phyloP scores from a whole-genome alignment of 1,140 invertebrate genomes.

The Eubasilissa regina region DNA sequence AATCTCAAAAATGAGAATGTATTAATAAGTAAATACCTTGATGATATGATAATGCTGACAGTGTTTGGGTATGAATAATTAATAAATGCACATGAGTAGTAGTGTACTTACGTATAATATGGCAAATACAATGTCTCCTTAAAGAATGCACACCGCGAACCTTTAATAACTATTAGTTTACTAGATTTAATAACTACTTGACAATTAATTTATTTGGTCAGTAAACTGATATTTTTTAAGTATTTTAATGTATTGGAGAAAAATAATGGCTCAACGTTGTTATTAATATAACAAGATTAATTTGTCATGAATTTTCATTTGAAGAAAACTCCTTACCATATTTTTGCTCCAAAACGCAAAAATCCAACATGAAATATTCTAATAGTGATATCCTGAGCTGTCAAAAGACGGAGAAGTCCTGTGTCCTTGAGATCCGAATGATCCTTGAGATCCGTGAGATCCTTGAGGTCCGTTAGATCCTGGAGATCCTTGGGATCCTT shows the following conservation, averaged over 20 bases:
- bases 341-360: not conserved
- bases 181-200: not conserved
- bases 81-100: too few species aligned
- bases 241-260: not conserved
- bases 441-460: not conserved
- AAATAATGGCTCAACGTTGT: not conserved
- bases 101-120: too few species aligned
- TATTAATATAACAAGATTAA: not conserved
- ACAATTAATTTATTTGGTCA: not conserved
- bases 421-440: not conserved
- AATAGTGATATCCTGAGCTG: slow-evolving; percentile 34
- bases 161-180: too few species aligned
- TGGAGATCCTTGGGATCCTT: not conserved
- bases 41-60: too few species aligned
- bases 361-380: not conserved
- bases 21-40: too few species aligned
- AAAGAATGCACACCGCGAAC: too few species aligned
- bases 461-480: slow-evolving; percentile 8
- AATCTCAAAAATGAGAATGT: too few species aligned
- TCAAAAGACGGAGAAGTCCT: slow-evolving; percentile 1
- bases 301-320: not conserved
- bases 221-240: not conserved
- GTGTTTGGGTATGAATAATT: too few species aligned
- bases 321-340: not conserved
- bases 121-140: too few species aligned